Evolutionary conservation across 2,113 vertebrate genomes (phyloP), one percentile per base, ranked within the genome.

Genomic region (Colistium nudipinnis): DNA sequence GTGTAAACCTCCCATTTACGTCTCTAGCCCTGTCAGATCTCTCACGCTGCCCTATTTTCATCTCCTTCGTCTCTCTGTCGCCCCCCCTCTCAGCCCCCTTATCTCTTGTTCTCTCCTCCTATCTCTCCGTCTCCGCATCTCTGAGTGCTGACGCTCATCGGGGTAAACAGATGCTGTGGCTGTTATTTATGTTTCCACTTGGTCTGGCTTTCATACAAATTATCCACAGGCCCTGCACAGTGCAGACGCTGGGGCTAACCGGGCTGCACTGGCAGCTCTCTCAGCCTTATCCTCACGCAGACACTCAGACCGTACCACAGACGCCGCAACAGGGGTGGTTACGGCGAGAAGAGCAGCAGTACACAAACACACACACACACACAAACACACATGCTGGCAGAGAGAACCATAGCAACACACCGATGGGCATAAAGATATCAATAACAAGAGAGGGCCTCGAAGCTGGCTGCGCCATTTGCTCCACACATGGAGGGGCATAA

Each of bases 131-230:
- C 78, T 49, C 78, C 55, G 74, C 71, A 70, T 82, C 80, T 71
- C 77, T 51, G 78, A 84, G 81, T 80, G 76, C 87, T 81, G 84
- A 84, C 86, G 81, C 86, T 90, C 91, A 89, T 89, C 85, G 86
- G 88, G 89, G 85, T 87, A 89, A 91, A 92, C 90, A 94, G 89
- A 92, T 93, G 89, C 88, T 78, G 70, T 89, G 80, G 87, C 88
- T 89, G 87, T 93, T 93, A 92, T 92, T 92, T 93, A 91, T 91
- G 89, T 92, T 93, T 93, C 89, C 91, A 89, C 89, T 91, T 89
- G 90, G 90, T 91, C 89, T 91, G 83, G 77, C 87, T 90, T 88
- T 93, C 89, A 86, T 88, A 89, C 89, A 90, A 92, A 90, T 92
- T 91, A 92, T 91, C 90, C 90, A 90, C 89, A 91, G 87, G 88